Evolutionary conservation across 2,113 vertebrate genomes (phyloP).

Genomic region (Opisthocomus hoazin): DNA sequence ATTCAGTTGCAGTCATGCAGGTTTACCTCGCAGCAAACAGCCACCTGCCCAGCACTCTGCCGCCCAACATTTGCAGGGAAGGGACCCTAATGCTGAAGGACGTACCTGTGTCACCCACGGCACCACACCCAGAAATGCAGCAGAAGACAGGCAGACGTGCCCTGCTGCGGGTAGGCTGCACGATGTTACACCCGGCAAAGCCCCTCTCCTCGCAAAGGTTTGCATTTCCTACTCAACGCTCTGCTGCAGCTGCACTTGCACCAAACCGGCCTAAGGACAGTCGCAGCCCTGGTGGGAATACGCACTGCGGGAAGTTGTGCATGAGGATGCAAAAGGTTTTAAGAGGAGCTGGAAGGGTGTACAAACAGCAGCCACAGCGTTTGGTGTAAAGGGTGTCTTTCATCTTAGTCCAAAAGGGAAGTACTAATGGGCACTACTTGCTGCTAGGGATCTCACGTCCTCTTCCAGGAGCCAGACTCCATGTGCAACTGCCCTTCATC

Average conservation of each 20-base stretch:
- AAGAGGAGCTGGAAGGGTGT: not conserved
- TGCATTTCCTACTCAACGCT: not conserved
- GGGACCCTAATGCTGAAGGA: not conserved
- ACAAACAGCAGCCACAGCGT: not conserved
- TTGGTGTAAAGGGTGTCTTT: not conserved
- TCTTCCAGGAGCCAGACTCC: not conserved
- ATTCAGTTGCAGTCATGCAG: not conserved
- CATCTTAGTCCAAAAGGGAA: not conserved
- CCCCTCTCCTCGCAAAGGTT: rapidly evolving
- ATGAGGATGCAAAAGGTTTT: rapidly evolving
- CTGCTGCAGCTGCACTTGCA: not conserved
- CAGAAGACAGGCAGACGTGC: rapidly evolving
- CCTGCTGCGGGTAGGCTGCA: not conserved
- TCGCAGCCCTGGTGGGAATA: not conserved
- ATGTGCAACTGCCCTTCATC: not conserved
- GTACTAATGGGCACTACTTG: not conserved
- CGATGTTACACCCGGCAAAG: not conserved
- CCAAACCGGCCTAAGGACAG: not conserved
- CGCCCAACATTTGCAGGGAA: not conserved
- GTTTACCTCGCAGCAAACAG: not conserved
- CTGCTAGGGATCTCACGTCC: not conserved
- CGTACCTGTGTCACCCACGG: not conserved
- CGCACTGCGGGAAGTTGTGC: rapidly evolving
- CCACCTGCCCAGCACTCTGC: not conserved
- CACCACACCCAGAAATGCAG: not conserved